Evolutionary conservation across 2,797 vertebrate species (phyloP).

Genomic region (Acipenser ruthenus): DNA sequence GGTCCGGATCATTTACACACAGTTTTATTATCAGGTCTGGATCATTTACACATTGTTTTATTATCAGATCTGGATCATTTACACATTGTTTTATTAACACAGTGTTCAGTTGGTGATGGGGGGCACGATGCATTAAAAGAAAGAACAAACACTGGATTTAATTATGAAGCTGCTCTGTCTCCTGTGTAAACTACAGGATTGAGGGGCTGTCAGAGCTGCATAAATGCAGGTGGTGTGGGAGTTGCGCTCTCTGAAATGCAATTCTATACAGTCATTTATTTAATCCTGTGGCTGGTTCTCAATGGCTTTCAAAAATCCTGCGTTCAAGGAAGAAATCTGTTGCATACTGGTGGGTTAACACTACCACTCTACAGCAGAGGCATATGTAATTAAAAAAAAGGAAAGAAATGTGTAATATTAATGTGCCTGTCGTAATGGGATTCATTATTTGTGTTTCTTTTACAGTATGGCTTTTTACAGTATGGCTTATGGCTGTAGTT

Average conservation of each 20-base stretch:
- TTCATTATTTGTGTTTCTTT: conserved; percentile 27
- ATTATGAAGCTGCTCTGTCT: no score
- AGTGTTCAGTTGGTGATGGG: no score
- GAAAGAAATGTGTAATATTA: conserved; percentile 15
- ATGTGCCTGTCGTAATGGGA: conserved; percentile 35
- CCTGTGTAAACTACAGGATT: neutral
- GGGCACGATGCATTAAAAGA: no score
- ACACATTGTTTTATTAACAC: no score
- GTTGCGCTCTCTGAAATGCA: conserved; percentile 9
- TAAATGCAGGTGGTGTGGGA: neutral
- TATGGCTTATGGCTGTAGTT: no score
- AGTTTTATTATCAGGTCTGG: no score
- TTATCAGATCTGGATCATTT: no score
- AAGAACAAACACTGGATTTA: no score
- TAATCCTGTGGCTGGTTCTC: neutral
- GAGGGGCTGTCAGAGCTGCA: neutral
- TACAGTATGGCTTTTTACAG: no score
- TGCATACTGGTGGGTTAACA: neutral
- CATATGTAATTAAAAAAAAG: conserved; percentile 20
- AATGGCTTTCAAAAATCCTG: neutral
- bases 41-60: no score
- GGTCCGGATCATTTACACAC: no score
- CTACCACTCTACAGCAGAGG: conserved; percentile 15
- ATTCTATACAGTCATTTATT: conserved; percentile 1
- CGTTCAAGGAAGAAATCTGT: conserved; percentile 6